Conservation (phyloP, 2,113 vertebrate genomes). For the Oophaga pumilio region DNA sequence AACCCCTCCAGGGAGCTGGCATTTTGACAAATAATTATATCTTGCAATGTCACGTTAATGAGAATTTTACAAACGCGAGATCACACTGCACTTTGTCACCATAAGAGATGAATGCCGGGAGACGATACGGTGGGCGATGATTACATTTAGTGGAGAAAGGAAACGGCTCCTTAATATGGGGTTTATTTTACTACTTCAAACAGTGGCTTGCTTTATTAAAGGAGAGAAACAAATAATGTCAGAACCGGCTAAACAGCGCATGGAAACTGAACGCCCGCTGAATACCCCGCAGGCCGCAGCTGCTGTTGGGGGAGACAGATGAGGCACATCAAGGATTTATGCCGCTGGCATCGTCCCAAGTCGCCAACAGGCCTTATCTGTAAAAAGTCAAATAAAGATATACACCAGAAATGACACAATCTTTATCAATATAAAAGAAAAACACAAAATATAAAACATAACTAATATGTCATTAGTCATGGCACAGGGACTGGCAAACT, state of each 20-base stretch:
- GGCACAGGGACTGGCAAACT: background rate
- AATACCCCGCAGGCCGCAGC: background rate
- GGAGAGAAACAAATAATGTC: background rate
- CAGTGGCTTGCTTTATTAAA: background rate
- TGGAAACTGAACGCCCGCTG: background rate
- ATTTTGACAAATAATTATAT: conserved; percentile 53
- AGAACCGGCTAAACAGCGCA: background rate
- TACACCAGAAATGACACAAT: background rate
- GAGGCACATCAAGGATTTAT: conserved; percentile 1
- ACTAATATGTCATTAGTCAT: background rate
- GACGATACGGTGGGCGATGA: background rate
- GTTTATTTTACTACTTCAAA: background rate
- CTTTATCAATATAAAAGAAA: background rate
- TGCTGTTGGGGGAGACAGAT: conserved; percentile 13
- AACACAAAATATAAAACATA: background rate
- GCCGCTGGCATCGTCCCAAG: conserved; percentile 1
- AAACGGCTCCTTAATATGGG: background rate
- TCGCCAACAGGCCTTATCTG: background rate
- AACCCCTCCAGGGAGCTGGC: conserved; percentile 38
- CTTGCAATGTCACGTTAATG: conserved; percentile 39
- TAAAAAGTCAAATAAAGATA: background rate
- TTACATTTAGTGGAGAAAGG: background rate
- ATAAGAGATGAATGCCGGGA: conserved; percentile 9
- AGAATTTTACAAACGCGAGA: conserved; percentile 38
- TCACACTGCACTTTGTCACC: conserved; percentile 35